Evolutionary conservation across 2,797 vertebrate genomes (phyloP).

Genomic region (Rhinoraja longicauda): DNA sequence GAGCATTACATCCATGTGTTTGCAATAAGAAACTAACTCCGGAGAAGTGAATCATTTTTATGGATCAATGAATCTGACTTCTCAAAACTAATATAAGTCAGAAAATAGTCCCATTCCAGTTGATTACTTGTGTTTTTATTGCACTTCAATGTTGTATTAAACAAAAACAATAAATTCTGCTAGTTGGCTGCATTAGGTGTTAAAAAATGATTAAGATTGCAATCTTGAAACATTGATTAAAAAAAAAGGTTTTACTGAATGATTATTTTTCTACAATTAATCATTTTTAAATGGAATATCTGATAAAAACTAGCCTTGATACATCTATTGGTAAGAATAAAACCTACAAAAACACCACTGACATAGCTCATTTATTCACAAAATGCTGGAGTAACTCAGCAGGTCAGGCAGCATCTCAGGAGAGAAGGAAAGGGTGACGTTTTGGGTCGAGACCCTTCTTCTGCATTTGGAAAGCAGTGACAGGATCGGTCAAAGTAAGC

Average conservation of each 20-base stretch:
- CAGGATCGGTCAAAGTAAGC: too few relatives aligned
- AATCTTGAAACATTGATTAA: background rate
- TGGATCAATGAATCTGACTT: background rate
- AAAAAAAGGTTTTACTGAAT: background rate
- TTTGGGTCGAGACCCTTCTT: too few relatives aligned
- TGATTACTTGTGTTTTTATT: background rate
- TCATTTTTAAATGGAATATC: background rate
- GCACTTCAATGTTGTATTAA: background rate
- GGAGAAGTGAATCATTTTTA: background rate
- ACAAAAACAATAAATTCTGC: background rate
- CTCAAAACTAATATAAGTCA: background rate
- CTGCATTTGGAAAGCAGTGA: too few relatives aligned
- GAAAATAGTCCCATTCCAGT: background rate
- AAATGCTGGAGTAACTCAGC: too few relatives aligned
- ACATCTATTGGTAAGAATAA: background rate
- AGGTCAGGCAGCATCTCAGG: too few relatives aligned
- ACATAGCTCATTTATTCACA: too few relatives aligned
- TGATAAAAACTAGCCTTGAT: background rate
- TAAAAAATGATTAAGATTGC: background rate
- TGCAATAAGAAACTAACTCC: background rate
- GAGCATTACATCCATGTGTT: background rate
- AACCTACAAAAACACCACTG: background rate
- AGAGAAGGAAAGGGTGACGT: too few relatives aligned
- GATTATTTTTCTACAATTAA: background rate
- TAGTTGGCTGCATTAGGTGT: background rate